phyloP scores from a whole-genome alignment of 1,140 invertebrate genomes.

The Hycleus cichorii region DNA sequence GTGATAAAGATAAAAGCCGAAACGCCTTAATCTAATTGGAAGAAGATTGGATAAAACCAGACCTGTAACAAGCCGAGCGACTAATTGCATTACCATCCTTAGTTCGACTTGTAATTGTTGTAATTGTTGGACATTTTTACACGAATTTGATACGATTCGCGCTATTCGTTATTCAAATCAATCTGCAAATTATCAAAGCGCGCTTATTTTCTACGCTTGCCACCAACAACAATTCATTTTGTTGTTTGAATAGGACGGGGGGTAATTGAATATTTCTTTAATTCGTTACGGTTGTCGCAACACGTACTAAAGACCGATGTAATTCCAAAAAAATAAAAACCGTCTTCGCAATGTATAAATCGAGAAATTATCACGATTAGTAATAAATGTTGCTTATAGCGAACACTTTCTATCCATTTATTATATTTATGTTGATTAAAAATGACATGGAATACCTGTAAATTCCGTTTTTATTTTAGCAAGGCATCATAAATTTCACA shows the following conservation, averaged over 20 bases:
- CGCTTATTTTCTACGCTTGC: no score
- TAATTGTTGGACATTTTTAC: background rate
- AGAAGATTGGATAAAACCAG: conserved; percentile 7
- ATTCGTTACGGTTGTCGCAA: no score
- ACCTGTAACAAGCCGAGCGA: conserved; percentile 8
- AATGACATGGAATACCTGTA: conserved; percentile 3
- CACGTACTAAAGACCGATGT: no score
- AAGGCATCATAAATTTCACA: no score
- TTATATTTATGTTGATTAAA: conserved; percentile 15
- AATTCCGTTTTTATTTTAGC: no score
- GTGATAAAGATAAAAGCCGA: conserved; percentile 10
- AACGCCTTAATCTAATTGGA: conserved; percentile 11
- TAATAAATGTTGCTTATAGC: conserved; percentile 6
- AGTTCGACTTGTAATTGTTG: conserved; percentile 7
- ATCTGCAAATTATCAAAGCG: no score
- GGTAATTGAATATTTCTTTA: no score
- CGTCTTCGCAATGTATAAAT: background rate
- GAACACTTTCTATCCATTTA: conserved; percentile 4
- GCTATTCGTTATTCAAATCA: no score
- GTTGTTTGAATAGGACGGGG: no score
- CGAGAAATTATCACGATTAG: conserved; percentile 4
- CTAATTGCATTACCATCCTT: conserved; percentile 13
- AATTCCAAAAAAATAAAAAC: no score
- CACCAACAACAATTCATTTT: no score
- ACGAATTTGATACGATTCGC: no score